A percentile compares a stretch with the other conserved stretches of the same genome.
phyloP scores from a whole-genome alignment of 1,140 invertebrate species.

The Ephestia elutella region DNA sequence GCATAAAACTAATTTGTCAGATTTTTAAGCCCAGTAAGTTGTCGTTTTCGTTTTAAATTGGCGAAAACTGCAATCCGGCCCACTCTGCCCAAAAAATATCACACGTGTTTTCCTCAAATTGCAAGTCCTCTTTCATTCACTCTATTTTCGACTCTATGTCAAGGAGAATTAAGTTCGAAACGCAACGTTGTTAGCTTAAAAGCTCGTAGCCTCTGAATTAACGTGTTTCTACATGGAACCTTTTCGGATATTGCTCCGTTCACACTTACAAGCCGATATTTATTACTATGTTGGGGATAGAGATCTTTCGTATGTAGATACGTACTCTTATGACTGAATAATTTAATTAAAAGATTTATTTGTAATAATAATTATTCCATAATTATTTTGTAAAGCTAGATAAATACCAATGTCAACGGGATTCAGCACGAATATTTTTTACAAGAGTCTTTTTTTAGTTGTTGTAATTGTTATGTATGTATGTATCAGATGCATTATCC shows the following conservation, averaged over 20 bases:
- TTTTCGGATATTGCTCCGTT: slow-evolving; percentile 3
- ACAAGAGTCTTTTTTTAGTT: too few species aligned
- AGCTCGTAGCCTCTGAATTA: neutral
- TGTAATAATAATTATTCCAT: too few species aligned
- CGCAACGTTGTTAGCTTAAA: neutral
- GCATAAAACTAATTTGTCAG: too few species aligned
- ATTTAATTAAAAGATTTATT: too few species aligned
- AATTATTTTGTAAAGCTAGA: too few species aligned
- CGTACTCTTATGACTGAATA: too few species aligned
- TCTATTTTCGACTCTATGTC: neutral
- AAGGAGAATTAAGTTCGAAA: neutral
- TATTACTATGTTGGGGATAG: neutral
- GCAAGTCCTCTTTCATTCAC: neutral
- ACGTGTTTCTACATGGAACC: neutral
- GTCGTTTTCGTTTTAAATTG: neutral
- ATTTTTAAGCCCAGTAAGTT: neutral
- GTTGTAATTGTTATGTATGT: too few species aligned
- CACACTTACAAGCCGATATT: neutral
- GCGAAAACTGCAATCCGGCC: neutral
- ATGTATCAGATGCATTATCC: too few species aligned
- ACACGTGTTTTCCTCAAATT: neutral
- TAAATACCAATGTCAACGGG: too few species aligned
- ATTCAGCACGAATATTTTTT: too few species aligned
- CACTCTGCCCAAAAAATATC: neutral
- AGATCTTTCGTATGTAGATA: neutral